These are phyloP conservation scores for Sphenopsis melanotis DNA, from an alignment of 2,797 vertebrate species.

Conservation along the genomic window DNA sequence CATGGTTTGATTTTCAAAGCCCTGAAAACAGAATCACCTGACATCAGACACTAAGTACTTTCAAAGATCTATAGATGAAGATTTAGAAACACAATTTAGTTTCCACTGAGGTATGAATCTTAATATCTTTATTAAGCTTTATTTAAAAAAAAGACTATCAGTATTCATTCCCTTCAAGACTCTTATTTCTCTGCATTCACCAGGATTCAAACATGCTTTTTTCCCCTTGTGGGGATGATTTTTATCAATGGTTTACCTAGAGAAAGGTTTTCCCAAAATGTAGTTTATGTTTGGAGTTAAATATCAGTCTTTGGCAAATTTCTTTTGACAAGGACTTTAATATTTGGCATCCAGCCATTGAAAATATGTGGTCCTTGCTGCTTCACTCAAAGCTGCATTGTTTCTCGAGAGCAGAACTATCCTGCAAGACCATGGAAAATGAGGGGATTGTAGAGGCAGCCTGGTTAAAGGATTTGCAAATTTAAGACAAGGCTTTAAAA, in stretches of 20 bases:
- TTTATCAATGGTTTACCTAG: background rate
- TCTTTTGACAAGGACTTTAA: slow-evolving; percentile 18
- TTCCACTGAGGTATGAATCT: background rate
- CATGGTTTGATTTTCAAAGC: background rate
- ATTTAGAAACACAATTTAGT: background rate
- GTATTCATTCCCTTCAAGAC: background rate
- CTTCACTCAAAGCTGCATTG: slow-evolving; percentile 7
- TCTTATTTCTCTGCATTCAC: background rate
- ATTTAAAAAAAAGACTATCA: background rate
- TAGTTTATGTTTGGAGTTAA: background rate
- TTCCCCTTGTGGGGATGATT: background rate
- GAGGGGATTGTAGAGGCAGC: background rate
- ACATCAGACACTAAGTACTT: background rate
- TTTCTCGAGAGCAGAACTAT: background rate
- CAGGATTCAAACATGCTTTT: background rate
- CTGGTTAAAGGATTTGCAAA: background rate
- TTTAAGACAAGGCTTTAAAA: background rate
- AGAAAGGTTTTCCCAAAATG: background rate
- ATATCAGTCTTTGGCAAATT: background rate
- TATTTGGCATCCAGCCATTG: slow-evolving; percentile 26
- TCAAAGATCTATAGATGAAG: background rate
- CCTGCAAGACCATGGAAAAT: background rate
- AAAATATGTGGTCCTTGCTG: background rate
- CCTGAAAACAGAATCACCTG: background rate
- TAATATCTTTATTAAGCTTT: background rate